phyloP scores from a whole-genome alignment of 2,888 invertebrate genomes.

The Meliscaeva auricollis region DNA sequence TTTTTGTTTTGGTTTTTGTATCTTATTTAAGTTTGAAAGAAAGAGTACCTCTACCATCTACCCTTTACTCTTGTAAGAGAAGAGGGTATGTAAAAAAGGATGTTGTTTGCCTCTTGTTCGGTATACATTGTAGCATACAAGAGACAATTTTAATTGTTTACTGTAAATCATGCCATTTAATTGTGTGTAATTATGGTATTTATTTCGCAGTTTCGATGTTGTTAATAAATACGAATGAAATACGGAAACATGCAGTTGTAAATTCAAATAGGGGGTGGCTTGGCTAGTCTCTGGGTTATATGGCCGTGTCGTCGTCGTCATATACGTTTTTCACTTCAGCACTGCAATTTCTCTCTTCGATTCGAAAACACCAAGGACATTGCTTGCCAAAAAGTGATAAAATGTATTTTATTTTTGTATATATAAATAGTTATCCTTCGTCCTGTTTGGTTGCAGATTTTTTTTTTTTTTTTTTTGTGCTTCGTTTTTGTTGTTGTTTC shows the following conservation, averaged over 20 bases:
- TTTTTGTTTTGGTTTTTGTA: background rate
- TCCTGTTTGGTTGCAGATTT: constrained; percentile 28
- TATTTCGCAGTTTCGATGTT: constrained; percentile 74
- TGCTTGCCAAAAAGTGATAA: constrained; percentile 75
- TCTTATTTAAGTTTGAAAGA: background rate
- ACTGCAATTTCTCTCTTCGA: constrained; percentile 40
- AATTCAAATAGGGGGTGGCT: constrained; percentile 71
- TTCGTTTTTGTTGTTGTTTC: constrained; percentile 44
- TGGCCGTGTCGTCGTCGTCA: background rate
- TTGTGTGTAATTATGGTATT: constrained; percentile 76
- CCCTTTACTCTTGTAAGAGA: background rate
- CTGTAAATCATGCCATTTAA: constrained; percentile 75
- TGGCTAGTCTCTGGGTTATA: background rate
- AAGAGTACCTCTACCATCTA: background rate
- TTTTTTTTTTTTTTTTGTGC: constrained; percentile 12
- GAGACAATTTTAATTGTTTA: constrained; percentile 75
- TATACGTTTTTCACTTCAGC: constrained; percentile 28
- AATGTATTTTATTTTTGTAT: constrained; percentile 54
- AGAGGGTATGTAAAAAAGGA: constrained; percentile 15
- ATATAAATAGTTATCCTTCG: constrained; percentile 35
- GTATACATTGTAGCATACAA: constrained; percentile 50
- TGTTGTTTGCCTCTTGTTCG: constrained; percentile 42
- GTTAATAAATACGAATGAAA: constrained; percentile 75
- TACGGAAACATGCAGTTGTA: constrained; percentile 75
- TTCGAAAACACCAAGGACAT: constrained; percentile 53